A percentile compares a stretch with the other conserved stretches of the same genome.
Evolutionary conservation across 35 echinoderm and acorn worm genomes (phyloP).

Genomic region (Apostichopus californicus): DNA sequence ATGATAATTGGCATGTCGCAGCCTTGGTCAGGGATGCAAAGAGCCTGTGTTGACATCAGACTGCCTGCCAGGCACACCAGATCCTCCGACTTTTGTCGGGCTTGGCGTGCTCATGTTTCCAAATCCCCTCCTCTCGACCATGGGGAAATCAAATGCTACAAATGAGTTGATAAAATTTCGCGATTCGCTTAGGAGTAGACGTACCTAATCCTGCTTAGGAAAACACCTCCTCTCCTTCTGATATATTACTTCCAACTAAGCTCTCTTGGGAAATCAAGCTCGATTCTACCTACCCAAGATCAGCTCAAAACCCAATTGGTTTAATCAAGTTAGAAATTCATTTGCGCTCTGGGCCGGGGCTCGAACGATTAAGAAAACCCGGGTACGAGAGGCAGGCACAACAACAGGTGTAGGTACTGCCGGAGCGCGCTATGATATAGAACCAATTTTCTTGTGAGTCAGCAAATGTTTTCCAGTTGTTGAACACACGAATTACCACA

Average conservation of each 20-base stretch:
- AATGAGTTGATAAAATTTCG: conserved; percentile 64
- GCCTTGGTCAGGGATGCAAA: conserved; percentile 6
- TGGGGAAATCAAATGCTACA: conserved; percentile 63
- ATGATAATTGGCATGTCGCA: conserved; percentile 62
- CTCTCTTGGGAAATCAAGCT: conserved; percentile 55
- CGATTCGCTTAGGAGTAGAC: conserved; percentile 44
- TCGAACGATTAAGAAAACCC: conserved; percentile 24
- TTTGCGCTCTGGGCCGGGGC: conserved; percentile 61
- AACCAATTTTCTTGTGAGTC: conserved; percentile 65
- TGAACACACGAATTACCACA: conserved; percentile 64
- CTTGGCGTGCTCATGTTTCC: conserved; percentile 56
- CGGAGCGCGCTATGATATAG: conserved; percentile 37
- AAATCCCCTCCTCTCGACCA: conserved; percentile 41
- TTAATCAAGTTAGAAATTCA: conserved; percentile 72
- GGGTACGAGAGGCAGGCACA: conserved; percentile 19
- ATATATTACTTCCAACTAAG: conserved; percentile 58
- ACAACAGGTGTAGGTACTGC: conserved; percentile 60
- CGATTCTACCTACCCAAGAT: conserved; percentile 38
- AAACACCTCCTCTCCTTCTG: conserved; percentile 39
- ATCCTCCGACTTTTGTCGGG: conserved; percentile 4
- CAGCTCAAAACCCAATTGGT: conserved; percentile 66
- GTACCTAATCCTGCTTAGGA: conserved; percentile 50
- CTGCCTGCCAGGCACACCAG: background rate
- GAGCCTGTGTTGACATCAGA: conserved; percentile 25
- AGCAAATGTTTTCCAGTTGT: conserved; percentile 67